Evolutionary conservation across 2,888 invertebrate genomes (phyloP).

Genomic region (Nezara viridula): DNA sequence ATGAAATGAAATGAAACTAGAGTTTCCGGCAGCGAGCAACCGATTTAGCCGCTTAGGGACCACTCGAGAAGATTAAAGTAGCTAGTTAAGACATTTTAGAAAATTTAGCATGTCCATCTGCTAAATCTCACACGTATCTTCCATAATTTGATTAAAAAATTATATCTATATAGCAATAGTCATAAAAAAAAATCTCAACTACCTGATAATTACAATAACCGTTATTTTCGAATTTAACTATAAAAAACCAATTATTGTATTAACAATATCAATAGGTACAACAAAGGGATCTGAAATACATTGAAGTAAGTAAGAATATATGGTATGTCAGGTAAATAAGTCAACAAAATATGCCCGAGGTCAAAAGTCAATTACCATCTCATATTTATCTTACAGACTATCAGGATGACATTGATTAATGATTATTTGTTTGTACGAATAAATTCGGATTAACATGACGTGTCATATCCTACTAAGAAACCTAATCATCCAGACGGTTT

Average conservation of each 20-base stretch:
- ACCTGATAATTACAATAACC: neutral
- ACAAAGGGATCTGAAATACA: neutral
- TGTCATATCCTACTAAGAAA: neutral
- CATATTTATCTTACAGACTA: neutral
- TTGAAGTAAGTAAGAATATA: neutral
- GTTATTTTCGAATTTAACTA: no score
- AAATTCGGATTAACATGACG: neutral
- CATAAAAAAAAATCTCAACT: neutral
- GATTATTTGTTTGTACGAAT: neutral
- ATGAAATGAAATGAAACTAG: slow-evolving; percentile 5
- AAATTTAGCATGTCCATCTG: neutral
- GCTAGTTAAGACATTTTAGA: slow-evolving; percentile 2
- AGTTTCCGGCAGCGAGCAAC: slow-evolving; percentile 16
- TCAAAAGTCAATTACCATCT: neutral
- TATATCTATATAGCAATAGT: neutral
- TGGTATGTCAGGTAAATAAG: neutral
- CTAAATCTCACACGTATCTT: neutral
- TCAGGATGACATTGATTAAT: neutral
- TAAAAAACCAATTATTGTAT: no score
- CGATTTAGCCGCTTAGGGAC: slow-evolving; percentile 4
- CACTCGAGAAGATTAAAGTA: neutral
- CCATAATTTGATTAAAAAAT: neutral
- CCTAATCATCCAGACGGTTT: neutral
- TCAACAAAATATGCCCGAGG: neutral
- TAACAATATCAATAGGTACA: neutral